These are phyloP conservation scores for Drosophila subpulchrella DNA, from an alignment of 1,140 invertebrate genomes.

Conservation along the genomic window DNA sequence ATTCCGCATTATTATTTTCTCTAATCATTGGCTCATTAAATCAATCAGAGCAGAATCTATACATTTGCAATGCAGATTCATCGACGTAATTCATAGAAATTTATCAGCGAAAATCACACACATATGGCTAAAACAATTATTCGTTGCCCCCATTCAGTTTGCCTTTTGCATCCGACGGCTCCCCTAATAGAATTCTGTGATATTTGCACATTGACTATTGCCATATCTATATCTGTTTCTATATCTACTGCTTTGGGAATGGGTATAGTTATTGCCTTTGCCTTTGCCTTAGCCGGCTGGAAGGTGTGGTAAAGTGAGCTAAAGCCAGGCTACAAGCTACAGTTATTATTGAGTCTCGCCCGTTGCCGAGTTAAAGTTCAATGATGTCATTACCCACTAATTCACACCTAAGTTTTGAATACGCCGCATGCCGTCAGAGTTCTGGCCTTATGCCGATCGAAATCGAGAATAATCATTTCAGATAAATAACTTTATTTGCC, in stretches of 20 bases:
- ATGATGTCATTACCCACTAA: constrained; percentile 82
- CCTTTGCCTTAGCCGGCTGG: constrained; percentile 34
- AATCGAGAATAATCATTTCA: constrained; percentile 63
- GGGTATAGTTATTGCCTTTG: constrained; percentile 42
- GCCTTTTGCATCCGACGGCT: constrained; percentile 41
- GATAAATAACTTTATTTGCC: constrained; percentile 80
- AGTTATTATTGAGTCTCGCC: constrained; percentile 59
- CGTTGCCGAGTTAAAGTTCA: constrained; percentile 79
- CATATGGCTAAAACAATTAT: constrained; percentile 60
- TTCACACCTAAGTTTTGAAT: constrained; percentile 80
- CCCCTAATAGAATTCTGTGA: constrained; percentile 68
- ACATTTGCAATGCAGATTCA: constrained; percentile 64
- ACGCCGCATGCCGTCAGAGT: constrained; percentile 40
- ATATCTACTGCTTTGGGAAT: constrained; percentile 1
- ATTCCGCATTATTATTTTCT: constrained; percentile 51
- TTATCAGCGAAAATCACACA: constrained; percentile 54
- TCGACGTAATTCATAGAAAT: constrained; percentile 70
- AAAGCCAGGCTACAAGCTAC: constrained; percentile 60
- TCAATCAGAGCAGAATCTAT: constrained; percentile 71
- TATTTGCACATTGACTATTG: constrained; percentile 59
- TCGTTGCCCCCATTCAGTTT: constrained; percentile 62
- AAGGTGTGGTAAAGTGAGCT: constrained; percentile 66
- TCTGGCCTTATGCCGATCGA: constrained; percentile 48
- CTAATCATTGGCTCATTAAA: constrained; percentile 63
- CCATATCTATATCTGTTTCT: constrained; percentile 12